These are phyloP conservation scores for Istiophorus platypterus DNA, from an alignment of 2,113 vertebrate genomes.

Conservation along the genomic window DNA sequence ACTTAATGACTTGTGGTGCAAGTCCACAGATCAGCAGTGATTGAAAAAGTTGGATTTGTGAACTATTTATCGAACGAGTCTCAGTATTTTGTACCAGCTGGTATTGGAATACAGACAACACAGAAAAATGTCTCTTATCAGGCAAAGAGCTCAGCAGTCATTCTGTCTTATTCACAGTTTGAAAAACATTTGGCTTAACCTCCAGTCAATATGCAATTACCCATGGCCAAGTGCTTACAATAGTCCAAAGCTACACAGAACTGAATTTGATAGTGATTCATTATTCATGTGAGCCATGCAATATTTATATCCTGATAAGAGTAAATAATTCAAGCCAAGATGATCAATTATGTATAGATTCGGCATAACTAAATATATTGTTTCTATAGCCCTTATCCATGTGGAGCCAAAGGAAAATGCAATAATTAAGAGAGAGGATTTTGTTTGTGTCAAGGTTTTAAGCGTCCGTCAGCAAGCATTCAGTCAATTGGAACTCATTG, in stretches of 20 bases:
- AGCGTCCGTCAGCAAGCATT: slow-evolving; percentile 70
- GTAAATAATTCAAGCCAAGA: slow-evolving; percentile 71
- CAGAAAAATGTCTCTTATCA: slow-evolving; percentile 42
- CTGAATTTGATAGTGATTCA: slow-evolving; percentile 70
- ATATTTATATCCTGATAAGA: slow-evolving; percentile 73
- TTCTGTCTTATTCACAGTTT: slow-evolving; percentile 59
- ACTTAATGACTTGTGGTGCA: background rate
- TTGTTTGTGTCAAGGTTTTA: slow-evolving; percentile 60
- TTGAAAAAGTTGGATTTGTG: slow-evolving; percentile 23
- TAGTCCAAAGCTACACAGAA: slow-evolving; percentile 64
- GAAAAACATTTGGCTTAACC: slow-evolving; percentile 72
- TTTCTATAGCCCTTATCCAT: slow-evolving; percentile 66
- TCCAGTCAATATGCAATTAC: slow-evolving; percentile 78
- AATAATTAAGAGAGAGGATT: slow-evolving; percentile 64
- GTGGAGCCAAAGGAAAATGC: slow-evolving; percentile 43
- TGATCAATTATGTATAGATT: slow-evolving; percentile 82
- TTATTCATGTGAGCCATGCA: slow-evolving; percentile 71
- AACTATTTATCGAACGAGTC: slow-evolving; percentile 19
- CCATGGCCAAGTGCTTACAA: slow-evolving; percentile 69
- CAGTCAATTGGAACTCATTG: slow-evolving; percentile 64
- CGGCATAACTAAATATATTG: slow-evolving; percentile 69
- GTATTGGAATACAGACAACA: slow-evolving; percentile 26
- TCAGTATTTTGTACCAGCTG: slow-evolving; percentile 36
- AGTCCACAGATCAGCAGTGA: slow-evolving; percentile 17
- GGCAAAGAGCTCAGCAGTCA: slow-evolving; percentile 38